A percentile compares a stretch with the other conserved stretches of the same genome.
Evolutionary conservation across 2,888 invertebrate species (phyloP).

Genomic region (Prenolepis imparis): DNA sequence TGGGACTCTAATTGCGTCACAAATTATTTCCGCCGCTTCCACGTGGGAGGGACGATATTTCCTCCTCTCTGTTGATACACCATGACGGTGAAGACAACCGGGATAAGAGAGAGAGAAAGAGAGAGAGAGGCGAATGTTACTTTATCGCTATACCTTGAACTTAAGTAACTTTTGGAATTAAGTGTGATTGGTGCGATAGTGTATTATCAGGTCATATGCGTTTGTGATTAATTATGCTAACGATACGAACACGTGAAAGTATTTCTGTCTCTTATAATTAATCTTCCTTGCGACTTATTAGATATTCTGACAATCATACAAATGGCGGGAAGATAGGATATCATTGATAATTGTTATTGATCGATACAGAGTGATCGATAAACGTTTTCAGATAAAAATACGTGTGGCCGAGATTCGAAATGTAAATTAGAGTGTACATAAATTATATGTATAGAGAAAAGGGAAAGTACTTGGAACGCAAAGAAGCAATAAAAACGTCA

Average conservation of each 20-base stretch:
- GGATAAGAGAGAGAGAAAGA: background rate
- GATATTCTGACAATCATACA: background rate
- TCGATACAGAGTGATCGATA: background rate
- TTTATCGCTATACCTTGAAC: slow-evolving; percentile 28
- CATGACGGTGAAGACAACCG: slow-evolving; percentile 16
- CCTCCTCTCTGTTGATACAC: background rate
- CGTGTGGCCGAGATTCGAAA: background rate
- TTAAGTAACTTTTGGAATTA: slow-evolving; percentile 46
- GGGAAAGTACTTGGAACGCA: background rate
- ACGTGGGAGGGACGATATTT: slow-evolving; percentile 41
- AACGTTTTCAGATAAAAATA: background rate
- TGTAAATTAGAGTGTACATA: background rate
- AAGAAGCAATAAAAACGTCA: slow-evolving; percentile 42
- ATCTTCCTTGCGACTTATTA: background rate
- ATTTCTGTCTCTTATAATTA: background rate
- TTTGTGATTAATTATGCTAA: slow-evolving; percentile 32
- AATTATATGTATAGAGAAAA: slow-evolving; percentile 16
- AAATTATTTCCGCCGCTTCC: slow-evolving; percentile 59
- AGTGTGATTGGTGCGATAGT: background rate
- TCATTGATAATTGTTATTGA: slow-evolving; percentile 13
- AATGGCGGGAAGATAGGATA: background rate
- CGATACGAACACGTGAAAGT: background rate
- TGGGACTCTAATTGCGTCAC: slow-evolving; percentile 63
- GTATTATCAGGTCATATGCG: slow-evolving; percentile 14
- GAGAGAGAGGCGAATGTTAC: background rate